Conservation (phyloP, 2,797 vertebrate genomes). For the Sitta carolinensis region DNA sequence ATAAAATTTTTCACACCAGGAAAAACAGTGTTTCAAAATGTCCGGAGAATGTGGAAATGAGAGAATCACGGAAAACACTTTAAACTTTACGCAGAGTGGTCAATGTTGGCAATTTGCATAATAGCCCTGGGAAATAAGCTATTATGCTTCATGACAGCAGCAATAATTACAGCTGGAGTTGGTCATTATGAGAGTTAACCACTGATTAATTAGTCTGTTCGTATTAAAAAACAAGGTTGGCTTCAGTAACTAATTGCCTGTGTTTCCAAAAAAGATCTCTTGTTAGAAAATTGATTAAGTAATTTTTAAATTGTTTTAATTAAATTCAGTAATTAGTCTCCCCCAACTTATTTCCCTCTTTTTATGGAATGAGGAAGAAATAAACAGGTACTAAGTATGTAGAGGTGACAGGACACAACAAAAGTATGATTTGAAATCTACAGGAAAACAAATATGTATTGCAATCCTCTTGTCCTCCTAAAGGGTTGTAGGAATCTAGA, state of each 20-base stretch:
- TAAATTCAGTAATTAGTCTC: slow-evolving; percentile 35
- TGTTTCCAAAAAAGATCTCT: slow-evolving; percentile 53
- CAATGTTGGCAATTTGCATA: slow-evolving; percentile 38
- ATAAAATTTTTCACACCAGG: not conserved
- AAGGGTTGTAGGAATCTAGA: not conserved
- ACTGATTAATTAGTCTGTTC: slow-evolving; percentile 68
- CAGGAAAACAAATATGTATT: not conserved
- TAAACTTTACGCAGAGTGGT: slow-evolving; percentile 11
- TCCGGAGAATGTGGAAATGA: not conserved
- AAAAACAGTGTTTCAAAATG: not conserved
- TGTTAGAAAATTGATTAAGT: slow-evolving; percentile 64
- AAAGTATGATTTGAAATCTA: not conserved
- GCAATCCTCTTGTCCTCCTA: not conserved
- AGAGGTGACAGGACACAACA: not conserved
- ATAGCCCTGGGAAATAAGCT: slow-evolving; percentile 8
- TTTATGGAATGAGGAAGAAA: not conserved
- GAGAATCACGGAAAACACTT: not conserved
- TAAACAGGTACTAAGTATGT: not conserved
- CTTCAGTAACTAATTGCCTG: slow-evolving; percentile 45
- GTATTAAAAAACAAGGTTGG: slow-evolving; percentile 48
- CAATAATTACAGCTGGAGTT: slow-evolving; percentile 14
- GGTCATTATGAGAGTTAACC: slow-evolving; percentile 51
- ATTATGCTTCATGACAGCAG: not conserved
- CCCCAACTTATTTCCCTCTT: slow-evolving; percentile 9
- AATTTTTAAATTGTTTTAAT: slow-evolving; percentile 67